Conservation (phyloP, 2,888 invertebrate species). For the Serrognathus titanus region DNA sequence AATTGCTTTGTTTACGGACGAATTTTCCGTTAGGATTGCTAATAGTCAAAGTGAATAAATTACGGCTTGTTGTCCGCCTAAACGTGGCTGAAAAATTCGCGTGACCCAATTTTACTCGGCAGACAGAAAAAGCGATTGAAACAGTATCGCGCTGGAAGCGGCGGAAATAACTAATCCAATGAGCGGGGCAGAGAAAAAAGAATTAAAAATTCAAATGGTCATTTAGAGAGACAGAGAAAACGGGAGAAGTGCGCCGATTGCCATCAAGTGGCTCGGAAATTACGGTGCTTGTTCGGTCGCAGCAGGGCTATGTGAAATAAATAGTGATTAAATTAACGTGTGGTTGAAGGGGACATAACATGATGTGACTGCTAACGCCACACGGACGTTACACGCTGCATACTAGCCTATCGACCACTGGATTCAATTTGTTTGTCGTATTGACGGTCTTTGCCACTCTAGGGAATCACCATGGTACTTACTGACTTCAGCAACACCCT, state of each 20-base stretch:
- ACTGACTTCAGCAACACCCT: neutral
- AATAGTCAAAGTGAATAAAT: neutral
- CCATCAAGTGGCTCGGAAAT: slow-evolving; percentile 24
- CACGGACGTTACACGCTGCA: slow-evolving; percentile 13
- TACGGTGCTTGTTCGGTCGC: slow-evolving; percentile 23
- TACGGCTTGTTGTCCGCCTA: neutral
- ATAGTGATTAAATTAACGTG: slow-evolving; percentile 23
- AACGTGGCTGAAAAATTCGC: neutral
- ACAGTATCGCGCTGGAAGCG: neutral
- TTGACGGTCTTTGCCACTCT: slow-evolving; percentile 22
- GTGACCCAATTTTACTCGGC: neutral
- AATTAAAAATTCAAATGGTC: slow-evolving; percentile 23
- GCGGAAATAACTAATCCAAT: slow-evolving; percentile 1
- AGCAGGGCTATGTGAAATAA: slow-evolving; percentile 21
- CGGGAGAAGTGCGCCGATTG: slow-evolving; percentile 13
- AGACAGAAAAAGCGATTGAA: neutral
- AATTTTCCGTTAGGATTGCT: neutral
- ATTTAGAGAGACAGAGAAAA: slow-evolving; percentile 9
- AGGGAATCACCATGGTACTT: neutral
- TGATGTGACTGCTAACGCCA: slow-evolving; percentile 10
- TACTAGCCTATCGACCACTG: slow-evolving; percentile 14
- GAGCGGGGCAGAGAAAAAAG: slow-evolving; percentile 19
- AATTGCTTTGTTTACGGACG: neutral
- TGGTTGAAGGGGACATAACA: slow-evolving; percentile 11
- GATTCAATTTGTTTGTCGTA: slow-evolving; percentile 26